Base-by-base conservation (phyloP, 2,113 vertebrate genomes). In the Calyptomena viridis region DNA sequence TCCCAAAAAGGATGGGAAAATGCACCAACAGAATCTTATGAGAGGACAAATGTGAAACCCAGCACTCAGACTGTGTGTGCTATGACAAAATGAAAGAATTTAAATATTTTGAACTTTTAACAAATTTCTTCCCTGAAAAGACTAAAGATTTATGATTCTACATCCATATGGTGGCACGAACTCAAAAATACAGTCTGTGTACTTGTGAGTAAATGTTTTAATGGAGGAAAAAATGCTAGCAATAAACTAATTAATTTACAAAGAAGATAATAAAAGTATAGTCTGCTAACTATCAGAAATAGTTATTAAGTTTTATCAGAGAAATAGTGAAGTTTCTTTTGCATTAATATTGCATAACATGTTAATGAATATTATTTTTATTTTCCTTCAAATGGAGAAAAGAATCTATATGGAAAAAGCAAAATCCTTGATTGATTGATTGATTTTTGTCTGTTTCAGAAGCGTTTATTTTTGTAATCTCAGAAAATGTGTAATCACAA, bases 301-400 rank as follows among this genome's bases (percentile, higher is more conserved):
- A 56, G 4, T 8, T 6, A 40, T 8, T 44, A 21, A 5, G 31
- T 72, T 81, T 50, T 84, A 8, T 50, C 6, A 68, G 8, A 40
- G 7, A 37, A 87, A 59, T 42, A 0, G 2, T 10, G 15, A 72
- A 0, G 0, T 64, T 69, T 73, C 2, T 4, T 69, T 71, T 37
- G 23, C 1, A 0, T 35, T 58, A 67, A 33, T 84, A 50, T 55
- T 53, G 5, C 22, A 72, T 24, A 83, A 67, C 3, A 67, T 2
- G 1, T 19, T 33, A 60, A 35, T 28, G 5, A 55, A 1, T 46
- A 11, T 42, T 55, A 20, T 18, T 46, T 72, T 50, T 25, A 20
- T 64, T 68, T 84, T 72, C 10, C 4, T 67, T 81, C 3, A 14
- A 68, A 44, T 44, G 4, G 6, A 49, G 17, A 39, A 60, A 37